Conservation (phyloP, 2,797 vertebrate species). For the Tapera naevia region DNA sequence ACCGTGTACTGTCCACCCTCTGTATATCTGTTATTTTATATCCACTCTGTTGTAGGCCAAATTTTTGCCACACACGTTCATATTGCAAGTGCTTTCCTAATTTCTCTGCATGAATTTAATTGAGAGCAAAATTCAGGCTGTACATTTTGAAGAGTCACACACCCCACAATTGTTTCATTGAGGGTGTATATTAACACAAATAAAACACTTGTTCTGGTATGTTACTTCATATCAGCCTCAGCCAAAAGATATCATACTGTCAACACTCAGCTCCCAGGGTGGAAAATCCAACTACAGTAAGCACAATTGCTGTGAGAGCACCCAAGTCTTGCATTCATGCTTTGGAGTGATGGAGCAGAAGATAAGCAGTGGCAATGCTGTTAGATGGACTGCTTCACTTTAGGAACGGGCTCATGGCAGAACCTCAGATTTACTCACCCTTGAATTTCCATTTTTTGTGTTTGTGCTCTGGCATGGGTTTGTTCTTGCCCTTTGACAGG, state of each 20-base stretch:
- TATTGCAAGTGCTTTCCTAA: not conserved
- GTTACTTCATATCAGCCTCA: not conserved
- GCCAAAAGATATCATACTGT: not conserved
- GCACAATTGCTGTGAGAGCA: not conserved
- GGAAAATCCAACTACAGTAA: not conserved
- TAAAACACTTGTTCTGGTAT: not conserved
- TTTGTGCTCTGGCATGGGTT: not conserved
- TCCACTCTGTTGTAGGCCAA: rapidly evolving
- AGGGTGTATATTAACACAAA: not conserved
- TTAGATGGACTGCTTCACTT: not conserved
- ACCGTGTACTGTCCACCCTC: too few species aligned
- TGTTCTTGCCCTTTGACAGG: not conserved
- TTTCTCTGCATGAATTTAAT: not conserved
- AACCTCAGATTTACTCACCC: not conserved
- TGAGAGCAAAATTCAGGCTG: not conserved
- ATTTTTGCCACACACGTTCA: not conserved
- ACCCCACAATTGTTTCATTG: not conserved
- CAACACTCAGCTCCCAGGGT: rapidly evolving
- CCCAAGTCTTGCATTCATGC: rapidly evolving
- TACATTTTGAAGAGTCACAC: not conserved
- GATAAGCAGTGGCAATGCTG: rapidly evolving
- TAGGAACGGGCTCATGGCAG: not conserved
- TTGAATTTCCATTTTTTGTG: not conserved
- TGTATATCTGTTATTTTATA: too few species aligned
- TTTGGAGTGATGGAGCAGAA: not conserved